Base-by-base conservation (phyloP, 23 tunicate genomes). In the Clavelina lepadiformis region DNA sequence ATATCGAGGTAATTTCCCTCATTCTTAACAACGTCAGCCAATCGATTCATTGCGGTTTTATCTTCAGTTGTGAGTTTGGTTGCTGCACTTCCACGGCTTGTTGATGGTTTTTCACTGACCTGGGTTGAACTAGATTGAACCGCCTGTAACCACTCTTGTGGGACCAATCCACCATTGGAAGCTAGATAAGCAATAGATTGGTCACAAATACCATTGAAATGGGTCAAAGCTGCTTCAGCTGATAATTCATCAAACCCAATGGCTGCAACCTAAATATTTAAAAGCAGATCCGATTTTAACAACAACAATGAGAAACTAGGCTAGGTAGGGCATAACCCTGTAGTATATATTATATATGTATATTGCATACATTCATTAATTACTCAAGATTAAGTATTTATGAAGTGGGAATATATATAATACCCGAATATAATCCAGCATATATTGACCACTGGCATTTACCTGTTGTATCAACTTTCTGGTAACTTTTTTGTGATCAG, bases 1-100 rank as follows among this genome's bases (percentile, higher is more conserved):
- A 79, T 33, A 55, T 86, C 95, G 5, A 74, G 51, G 55, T 86
- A 86, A 27, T 85, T 84, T 6, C 63, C 67, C 22, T 65, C 56
- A 3, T 24, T 35, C 2, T 64, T 46, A 26, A 77, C 83, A n/a
- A 50, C 94, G 13, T 71, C 61, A 18, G 74, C 69, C 36, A 85
- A 31, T 26, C 49, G 64, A 21, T 31, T 44, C 61, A 85, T 25
- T n/a, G 81, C 69, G 20, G 58, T 77, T 28, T 68, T 23, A 45
- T 85, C 94, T 32, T 70, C 84, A 18, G 38, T 51, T n/a, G n/a
- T n/a, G n/a, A n/a, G n/a, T 46, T 13, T 23, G 50, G 52, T 71
- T 18, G 28, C 31, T 7, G 35, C 31, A 6, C 34, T 33, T n/a
- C 54, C 23, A 2, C 34, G 33, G 24, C 65, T 33, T 46, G 75